A percentile compares a stretch with the other conserved stretches of the same genome.
Evolutionary conservation across 1,140 invertebrate species (phyloP).

Genomic region (Bathynomus jamesi): DNA sequence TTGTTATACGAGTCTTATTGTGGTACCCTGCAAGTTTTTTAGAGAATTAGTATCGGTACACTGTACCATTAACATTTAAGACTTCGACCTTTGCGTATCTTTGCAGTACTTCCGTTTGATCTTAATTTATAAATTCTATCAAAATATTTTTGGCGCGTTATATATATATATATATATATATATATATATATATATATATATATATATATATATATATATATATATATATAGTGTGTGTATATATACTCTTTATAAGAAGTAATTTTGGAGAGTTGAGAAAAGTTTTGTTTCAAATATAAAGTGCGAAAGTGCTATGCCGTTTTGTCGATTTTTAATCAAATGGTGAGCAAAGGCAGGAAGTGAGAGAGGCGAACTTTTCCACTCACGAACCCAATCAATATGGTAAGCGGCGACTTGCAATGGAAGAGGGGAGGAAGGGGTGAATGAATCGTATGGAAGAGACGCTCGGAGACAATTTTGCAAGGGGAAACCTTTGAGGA

Average conservation of each 20-base stretch:
- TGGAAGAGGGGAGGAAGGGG: background rate
- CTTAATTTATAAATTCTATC: background rate
- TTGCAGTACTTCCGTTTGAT: background rate
- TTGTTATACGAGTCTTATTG: background rate
- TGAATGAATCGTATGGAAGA: background rate
- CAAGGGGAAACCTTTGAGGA: background rate
- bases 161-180: background rate
- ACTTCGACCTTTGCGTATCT: no score
- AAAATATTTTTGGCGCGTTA: background rate
- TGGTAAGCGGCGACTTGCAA: background rate
- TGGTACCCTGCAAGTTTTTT: background rate
- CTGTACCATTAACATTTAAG: no score
- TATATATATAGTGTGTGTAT: slow-evolving; percentile 1
- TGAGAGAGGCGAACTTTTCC: no score
- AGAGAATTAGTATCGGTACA: no score
- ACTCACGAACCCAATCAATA: background rate
- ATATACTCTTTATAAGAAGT: no score
- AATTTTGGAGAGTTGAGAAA: background rate
- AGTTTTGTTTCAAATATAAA: background rate
- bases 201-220: slow-evolving; percentile 6
- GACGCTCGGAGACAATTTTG: background rate
- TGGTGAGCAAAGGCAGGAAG: no score
- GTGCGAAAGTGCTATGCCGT: no score
- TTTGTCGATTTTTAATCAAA: no score
- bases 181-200: background rate